Conservation (phyloP, 2,113 vertebrate genomes). For the Sorex araneus region DNA sequence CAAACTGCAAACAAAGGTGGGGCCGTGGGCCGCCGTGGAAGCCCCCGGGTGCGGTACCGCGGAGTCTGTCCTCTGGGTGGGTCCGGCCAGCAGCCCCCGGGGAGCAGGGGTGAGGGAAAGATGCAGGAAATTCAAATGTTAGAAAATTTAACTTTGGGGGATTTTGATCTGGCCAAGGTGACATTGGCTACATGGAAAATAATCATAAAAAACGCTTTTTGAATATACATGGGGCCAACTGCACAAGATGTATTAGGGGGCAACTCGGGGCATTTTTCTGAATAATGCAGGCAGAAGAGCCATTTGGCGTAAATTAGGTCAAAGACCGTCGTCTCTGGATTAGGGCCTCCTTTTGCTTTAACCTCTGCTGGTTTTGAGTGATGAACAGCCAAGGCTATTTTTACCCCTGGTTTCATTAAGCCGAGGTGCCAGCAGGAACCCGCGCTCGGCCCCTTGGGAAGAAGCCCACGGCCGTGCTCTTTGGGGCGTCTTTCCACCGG, state of each 20-base stretch:
- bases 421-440: background rate
- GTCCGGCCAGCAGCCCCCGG: background rate
- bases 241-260: constrained; percentile 19
- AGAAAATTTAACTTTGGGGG: constrained; percentile 50
- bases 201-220: constrained; percentile 51
- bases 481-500: background rate
- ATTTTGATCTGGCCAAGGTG: constrained; percentile 61
- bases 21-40: background rate
- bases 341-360: background rate
- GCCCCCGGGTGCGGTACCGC: background rate
- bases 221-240: constrained; percentile 21
- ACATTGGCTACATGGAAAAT: constrained; percentile 59
- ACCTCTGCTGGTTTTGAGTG: constrained; percentile 2
- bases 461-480: background rate
- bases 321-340: constrained; percentile 2
- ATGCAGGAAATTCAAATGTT: background rate
- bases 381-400: constrained; percentile 18
- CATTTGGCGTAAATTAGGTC: constrained; percentile 49
- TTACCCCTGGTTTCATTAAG: constrained; percentile 29
- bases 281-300: constrained; percentile 48
- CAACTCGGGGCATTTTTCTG: constrained; percentile 13
- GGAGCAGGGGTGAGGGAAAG: constrained; percentile 40
- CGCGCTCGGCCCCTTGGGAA: constrained; percentile 50
- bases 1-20: background rate
- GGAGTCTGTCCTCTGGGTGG: background rate